Percentiles rank a stretch among this genome's conserved stretches.
These are phyloP conservation scores for Uromys caudimaculatus DNA, from an alignment of 2,797 vertebrate genomes.

Conservation along the genomic window DNA sequence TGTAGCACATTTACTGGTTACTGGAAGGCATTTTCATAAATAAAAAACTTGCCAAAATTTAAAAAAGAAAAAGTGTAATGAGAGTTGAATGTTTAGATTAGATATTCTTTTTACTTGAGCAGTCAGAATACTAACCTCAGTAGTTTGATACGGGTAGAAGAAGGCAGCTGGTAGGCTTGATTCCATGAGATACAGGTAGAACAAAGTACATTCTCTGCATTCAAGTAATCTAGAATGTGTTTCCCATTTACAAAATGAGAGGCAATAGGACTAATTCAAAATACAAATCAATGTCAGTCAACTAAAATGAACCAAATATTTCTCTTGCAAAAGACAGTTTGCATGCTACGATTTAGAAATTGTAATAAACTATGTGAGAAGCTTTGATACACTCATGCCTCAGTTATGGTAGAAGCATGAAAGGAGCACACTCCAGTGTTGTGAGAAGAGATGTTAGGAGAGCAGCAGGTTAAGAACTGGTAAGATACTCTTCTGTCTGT, in stretches of 20 bases:
- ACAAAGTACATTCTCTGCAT: not conserved
- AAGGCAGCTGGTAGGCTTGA: slow-evolving; percentile 40
- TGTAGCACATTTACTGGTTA: slow-evolving; percentile 63
- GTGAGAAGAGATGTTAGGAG: not conserved
- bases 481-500: not conserved
- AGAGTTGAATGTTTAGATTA: slow-evolving; percentile 69
- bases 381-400: not conserved
- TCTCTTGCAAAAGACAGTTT: slow-evolving; percentile 17
- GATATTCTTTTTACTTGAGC: slow-evolving; percentile 66
- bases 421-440: not conserved
- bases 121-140: slow-evolving; percentile 64
- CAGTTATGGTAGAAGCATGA: not conserved
- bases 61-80: slow-evolving; percentile 69
- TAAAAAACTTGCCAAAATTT: slow-evolving; percentile 76
- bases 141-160: slow-evolving; percentile 3
- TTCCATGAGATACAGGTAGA: slow-evolving; percentile 42
- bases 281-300: slow-evolving; percentile 31
- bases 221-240: slow-evolving; percentile 50
- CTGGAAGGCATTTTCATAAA: slow-evolving; percentile 75
- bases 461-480: not conserved
- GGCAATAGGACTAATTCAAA: slow-evolving; percentile 1
- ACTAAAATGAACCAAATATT: slow-evolving; percentile 14
- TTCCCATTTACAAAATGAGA: slow-evolving; percentile 39
- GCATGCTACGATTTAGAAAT: not conserved
- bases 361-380: not conserved